Percentiles rank a stretch among this genome's conserved stretches.
These are phyloP conservation scores for Rhincodon typus DNA, from an alignment of 2,797 vertebrate genomes.

Conservation along the genomic window DNA sequence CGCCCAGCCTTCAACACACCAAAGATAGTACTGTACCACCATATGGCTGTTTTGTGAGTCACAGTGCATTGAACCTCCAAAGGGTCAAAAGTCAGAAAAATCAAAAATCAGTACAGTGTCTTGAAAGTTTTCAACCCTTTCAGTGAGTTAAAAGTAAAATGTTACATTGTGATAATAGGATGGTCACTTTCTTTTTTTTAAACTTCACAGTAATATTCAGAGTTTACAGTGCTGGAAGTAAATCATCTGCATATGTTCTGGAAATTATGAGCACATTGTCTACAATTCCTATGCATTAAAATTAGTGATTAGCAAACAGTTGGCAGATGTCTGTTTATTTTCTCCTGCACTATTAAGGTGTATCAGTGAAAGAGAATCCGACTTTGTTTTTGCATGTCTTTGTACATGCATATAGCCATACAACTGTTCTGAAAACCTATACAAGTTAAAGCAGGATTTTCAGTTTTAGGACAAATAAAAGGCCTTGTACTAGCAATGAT, in stretches of 20 bases:
- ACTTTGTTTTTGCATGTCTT: not conserved
- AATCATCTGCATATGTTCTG: not conserved
- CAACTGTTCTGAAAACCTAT: not conserved
- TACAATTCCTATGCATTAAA: not conserved
- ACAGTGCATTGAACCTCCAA: not conserved
- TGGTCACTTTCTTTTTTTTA: not conserved
- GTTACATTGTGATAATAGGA: not conserved
- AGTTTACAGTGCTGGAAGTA: not conserved
- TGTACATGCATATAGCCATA: not conserved
- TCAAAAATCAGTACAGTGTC: not conserved
- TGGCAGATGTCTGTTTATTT: not conserved
- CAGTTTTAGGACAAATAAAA: not conserved
- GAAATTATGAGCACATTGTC: not conserved
- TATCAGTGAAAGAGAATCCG: not conserved
- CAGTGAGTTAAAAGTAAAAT: not conserved
- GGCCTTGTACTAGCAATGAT: not conserved
- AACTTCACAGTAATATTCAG: not conserved
- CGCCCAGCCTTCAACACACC: conserved; percentile 20
- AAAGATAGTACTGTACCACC: not conserved
- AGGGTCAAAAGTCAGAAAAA: conserved; percentile 18
- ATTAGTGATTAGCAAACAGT: not conserved
- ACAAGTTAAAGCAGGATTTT: not conserved
- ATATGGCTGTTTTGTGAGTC: not conserved
- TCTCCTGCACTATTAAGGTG: not conserved
- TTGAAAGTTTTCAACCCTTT: not conserved